phyloP scores from a whole-genome alignment of 2,888 invertebrate genomes.

The Noctua pronuba region DNA sequence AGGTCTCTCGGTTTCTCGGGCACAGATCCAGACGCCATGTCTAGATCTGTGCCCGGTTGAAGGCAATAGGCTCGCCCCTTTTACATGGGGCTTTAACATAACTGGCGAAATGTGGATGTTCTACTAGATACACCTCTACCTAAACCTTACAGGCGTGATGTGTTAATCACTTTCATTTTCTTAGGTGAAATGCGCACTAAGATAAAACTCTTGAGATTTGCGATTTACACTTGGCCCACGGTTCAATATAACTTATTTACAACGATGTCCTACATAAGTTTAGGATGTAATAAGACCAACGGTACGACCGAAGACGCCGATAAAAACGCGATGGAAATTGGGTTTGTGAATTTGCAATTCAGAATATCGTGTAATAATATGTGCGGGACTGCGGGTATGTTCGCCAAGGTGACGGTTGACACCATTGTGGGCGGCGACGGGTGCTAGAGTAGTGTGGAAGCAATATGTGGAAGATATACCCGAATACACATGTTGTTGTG shows the following conservation, averaged over 20 bases:
- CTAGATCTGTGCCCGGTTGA: background rate
- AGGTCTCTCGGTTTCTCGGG: no score
- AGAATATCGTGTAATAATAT: conserved; percentile 52
- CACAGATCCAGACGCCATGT: background rate
- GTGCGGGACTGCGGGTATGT: conserved; percentile 38
- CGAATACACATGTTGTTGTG: conserved; percentile 31
- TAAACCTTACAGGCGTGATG: background rate
- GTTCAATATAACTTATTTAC: conserved; percentile 43
- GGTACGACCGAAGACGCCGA: conserved; percentile 29
- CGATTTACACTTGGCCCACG: background rate
- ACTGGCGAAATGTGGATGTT: background rate
- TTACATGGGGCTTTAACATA: background rate
- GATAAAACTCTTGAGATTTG: conserved; percentile 10
- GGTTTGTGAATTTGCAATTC: conserved; percentile 65
- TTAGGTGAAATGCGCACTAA: background rate
- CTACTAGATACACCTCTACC: background rate
- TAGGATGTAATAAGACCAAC: conserved; percentile 42
- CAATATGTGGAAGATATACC: conserved; percentile 45
- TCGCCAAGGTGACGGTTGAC: conserved; percentile 58
- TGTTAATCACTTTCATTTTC: background rate
- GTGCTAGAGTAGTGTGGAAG: conserved; percentile 26
- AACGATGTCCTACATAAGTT: conserved; percentile 28
- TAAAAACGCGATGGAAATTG: conserved; percentile 63
- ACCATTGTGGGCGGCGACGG: conserved; percentile 31
- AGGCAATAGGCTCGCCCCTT: background rate